These are phyloP conservation scores for Clupea harengus DNA, from an alignment of 2,113 vertebrate species.

Conservation along the genomic window DNA sequence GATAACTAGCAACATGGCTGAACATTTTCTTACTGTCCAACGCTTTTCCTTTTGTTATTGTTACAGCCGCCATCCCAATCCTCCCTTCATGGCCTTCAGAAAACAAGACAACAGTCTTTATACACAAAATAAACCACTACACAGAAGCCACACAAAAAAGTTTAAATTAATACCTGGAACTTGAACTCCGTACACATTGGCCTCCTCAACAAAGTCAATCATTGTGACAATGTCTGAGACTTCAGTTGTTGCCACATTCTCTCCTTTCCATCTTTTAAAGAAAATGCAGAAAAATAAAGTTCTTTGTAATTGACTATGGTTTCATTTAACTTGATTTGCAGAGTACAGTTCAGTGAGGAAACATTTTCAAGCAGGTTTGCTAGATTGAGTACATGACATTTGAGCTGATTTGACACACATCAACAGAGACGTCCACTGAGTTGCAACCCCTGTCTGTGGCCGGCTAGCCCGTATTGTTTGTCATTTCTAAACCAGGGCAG, in stretches of 20 bases:
- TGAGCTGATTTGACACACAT: background rate
- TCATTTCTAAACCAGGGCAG: background rate
- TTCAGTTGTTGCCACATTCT: slow-evolving; percentile 87
- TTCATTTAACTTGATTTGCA: background rate
- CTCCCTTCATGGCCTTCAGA: slow-evolving; percentile 81
- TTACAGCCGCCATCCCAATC: slow-evolving; percentile 81
- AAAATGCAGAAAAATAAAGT: slow-evolving; percentile 28
- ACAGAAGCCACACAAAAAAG: background rate
- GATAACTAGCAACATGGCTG: slow-evolving; percentile 55
- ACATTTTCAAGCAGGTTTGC: too few species aligned
- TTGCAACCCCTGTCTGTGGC: background rate
- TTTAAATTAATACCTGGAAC: slow-evolving; percentile 75
- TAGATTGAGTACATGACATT: too few species aligned
- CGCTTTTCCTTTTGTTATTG: slow-evolving; percentile 57
- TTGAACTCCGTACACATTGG: slow-evolving; percentile 81
- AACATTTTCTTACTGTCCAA: slow-evolving; percentile 77
- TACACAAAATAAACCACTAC: background rate
- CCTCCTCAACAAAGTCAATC: slow-evolving; percentile 78
- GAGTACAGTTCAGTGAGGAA: background rate
- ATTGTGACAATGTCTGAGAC: slow-evolving; percentile 74
- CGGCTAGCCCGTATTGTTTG: background rate
- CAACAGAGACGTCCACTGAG: background rate
- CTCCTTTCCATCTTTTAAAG: slow-evolving; percentile 85
- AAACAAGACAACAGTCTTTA: background rate
- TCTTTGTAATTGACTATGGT: background rate